Percentiles rank a stretch among this genome's conserved stretches.
phyloP scores from a whole-genome alignment of 1,140 invertebrate genomes.

The Aphelenchoides fujianensis region DNA sequence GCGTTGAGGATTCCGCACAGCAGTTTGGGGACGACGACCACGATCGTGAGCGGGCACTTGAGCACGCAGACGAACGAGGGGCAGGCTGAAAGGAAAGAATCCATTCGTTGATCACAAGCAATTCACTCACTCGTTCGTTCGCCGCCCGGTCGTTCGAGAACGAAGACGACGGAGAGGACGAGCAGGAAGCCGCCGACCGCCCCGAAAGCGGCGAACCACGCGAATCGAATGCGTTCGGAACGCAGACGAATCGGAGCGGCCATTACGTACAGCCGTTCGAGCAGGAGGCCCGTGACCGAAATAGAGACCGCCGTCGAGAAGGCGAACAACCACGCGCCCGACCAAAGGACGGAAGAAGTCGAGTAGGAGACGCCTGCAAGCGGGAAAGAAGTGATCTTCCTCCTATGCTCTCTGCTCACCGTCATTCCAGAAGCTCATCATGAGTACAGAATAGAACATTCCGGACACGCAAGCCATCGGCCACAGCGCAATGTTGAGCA shows the following conservation, averaged over 20 bases:
- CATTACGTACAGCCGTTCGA: neutral
- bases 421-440: neutral
- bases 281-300: neutral
- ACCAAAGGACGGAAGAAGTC: neutral
- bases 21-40: neutral
- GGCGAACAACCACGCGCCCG: neutral
- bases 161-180: neutral
- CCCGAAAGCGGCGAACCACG: neutral
- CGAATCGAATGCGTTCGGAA: neutral
- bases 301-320: neutral
- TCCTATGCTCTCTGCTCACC: neutral
- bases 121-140: neutral
- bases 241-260: neutral
- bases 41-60: neutral
- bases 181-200: neutral
- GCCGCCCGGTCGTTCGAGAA: neutral
- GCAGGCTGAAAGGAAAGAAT: neutral
- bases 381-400: neutral
- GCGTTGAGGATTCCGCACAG: neutral
- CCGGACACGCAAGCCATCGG: neutral
- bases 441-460: neutral
- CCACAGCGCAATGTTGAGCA: neutral
- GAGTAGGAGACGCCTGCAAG: neutral
- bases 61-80: neutral
- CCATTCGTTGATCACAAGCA: too few species aligned